These are phyloP conservation scores for Ellobium chinense DNA, from an alignment of 2,888 invertebrate genomes.

Conservation along the genomic window DNA sequence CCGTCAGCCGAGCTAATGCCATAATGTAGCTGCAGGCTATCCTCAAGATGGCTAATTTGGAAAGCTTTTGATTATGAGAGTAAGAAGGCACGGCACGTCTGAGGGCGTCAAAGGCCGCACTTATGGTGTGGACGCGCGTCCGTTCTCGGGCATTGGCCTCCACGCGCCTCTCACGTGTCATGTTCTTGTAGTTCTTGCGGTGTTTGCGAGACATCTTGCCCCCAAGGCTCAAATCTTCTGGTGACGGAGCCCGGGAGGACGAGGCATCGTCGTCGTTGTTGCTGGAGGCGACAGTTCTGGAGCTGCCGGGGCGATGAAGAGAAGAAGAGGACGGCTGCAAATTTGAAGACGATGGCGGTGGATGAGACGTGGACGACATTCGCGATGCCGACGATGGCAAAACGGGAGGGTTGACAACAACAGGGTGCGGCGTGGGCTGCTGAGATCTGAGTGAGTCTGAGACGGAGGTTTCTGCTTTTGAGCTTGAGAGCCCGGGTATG, in stretches of 20 bases:
- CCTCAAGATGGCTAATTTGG: constrained; percentile 93
- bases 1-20: constrained; percentile 89
- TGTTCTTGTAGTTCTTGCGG: constrained; percentile 91
- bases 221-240: constrained; percentile 44
- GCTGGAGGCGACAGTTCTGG: background rate
- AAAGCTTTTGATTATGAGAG: constrained; percentile 94
- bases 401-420: background rate
- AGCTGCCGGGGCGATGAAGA: constrained; percentile 16
- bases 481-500: background rate
- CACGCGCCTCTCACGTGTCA: constrained; percentile 94
- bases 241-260: constrained; percentile 41
- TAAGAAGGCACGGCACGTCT: constrained; percentile 92
- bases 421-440: background rate
- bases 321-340: constrained; percentile 15
- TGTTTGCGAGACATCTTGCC: constrained; percentile 58
- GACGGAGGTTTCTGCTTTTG: background rate
- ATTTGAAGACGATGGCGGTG: background rate
- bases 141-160: constrained; percentile 96
- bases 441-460: background rate
- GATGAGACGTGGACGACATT: background rate
- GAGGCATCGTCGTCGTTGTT: constrained; percentile 14
- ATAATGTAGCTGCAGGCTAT: constrained; percentile 96
- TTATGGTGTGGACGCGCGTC: constrained; percentile 95
- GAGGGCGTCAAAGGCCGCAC: constrained; percentile 95
- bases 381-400: background rate